These are phyloP conservation scores for Creontiades dilutus DNA, from an alignment of 2,888 invertebrate species.

Conservation along the genomic window DNA sequence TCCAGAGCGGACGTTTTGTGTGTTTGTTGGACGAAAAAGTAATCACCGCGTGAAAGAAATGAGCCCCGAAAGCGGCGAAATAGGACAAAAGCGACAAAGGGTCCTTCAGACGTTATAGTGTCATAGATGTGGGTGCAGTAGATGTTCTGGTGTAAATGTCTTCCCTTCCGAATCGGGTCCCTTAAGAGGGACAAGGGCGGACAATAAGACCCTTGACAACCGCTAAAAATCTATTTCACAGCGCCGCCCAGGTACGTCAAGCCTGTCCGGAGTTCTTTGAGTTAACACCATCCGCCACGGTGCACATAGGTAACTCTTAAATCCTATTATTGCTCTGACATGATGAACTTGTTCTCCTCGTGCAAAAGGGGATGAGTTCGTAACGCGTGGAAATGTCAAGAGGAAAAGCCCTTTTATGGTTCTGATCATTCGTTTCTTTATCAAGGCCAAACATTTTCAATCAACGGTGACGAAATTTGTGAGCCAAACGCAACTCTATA, in stretches of 20 bases:
- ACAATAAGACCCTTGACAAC: slow-evolving; percentile 5
- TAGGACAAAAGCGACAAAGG: slow-evolving; percentile 18
- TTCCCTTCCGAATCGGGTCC: slow-evolving; percentile 5
- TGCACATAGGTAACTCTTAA: slow-evolving; percentile 2
- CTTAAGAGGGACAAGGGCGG: neutral
- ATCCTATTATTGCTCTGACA: neutral
- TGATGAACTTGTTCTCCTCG: slow-evolving; percentile 3
- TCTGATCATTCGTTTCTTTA: too few relatives aligned
- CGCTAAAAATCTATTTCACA: slow-evolving; percentile 31
- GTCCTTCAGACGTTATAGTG: neutral
- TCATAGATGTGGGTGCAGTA: slow-evolving; percentile 34
- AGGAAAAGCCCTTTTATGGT: too few relatives aligned
- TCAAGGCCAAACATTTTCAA: too few relatives aligned
- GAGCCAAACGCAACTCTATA: too few relatives aligned
- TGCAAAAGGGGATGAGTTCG: neutral
- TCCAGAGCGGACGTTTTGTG: neutral
- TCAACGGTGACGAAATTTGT: too few relatives aligned
- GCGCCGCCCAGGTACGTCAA: slow-evolving; percentile 16
- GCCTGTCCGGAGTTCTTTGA: neutral
- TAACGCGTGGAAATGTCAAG: too few relatives aligned
- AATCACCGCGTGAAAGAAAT: slow-evolving; percentile 2
- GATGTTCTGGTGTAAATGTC: slow-evolving; percentile 6
- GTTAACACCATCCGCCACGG: slow-evolving; percentile 4
- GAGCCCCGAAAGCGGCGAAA: neutral
- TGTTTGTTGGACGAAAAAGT: slow-evolving; percentile 35